Evolutionary conservation across 1,140 invertebrate genomes (phyloP), one percentile per base, ranked within the genome.

Genomic region (Zaprionus tsacasi): DNA sequence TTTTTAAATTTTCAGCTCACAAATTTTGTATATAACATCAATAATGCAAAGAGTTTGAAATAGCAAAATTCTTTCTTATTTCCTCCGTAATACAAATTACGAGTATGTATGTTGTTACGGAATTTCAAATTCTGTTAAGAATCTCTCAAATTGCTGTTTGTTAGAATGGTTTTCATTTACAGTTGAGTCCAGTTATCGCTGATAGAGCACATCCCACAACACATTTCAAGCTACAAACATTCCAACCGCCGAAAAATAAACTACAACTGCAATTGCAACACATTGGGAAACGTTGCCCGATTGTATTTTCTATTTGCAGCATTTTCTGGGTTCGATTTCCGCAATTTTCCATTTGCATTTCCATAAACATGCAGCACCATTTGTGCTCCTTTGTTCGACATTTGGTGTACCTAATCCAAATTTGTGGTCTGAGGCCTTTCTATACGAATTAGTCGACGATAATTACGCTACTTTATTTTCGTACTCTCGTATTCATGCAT

Each of bases 361-460:
- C 58, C 65, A 56, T 35, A 38, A 36, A 69, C 52, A 61, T 38
- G 48, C 11, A 61, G 52, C 40, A 38, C 11, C 35, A 60, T 69
- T 52, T 52, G 54, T 52, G 66, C 38, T 69, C 35, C 54, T 70
- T 70, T 70, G 50, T 63, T 57, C 43, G 25, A 21, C 25, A 57
- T 74, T 52, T 50, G 15, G 52, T 7, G 45, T 27, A 43, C 30
- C 54, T 50, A 79, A 82, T 71, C 70, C 55, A 40, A 76, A 76
- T 79, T 82, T 68, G 55, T 82, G 80, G 80, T 69, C 27, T 40
- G n/a, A 17, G 54, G 54, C 12, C 38, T 17, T 56, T 65, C 52
- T 43, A 70, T 70, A 64, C 38, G 43, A 70, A 70, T 75, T 64
- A 58, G 45, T 56, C 43, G 59, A 25, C 66, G 36, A 70, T 70